Evolutionary conservation across 2,113 vertebrate species (phyloP).

Genomic region (Rostratula benghalensis): DNA sequence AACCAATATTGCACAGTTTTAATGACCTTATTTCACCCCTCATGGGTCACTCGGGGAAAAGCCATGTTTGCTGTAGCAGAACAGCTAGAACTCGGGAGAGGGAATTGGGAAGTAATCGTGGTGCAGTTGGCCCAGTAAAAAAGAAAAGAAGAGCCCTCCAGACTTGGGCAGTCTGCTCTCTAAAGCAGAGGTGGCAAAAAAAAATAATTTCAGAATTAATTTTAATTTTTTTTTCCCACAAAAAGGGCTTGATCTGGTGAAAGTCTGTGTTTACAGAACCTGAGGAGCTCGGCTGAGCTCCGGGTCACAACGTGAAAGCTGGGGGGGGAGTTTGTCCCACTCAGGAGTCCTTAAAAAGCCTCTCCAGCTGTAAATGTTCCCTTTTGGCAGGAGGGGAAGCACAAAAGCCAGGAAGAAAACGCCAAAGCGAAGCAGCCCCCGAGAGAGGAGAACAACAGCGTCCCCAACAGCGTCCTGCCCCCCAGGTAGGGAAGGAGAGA

Average conservation of each 20-base stretch:
- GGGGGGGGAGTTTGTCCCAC: background rate
- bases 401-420: conserved; percentile 71
- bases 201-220: background rate
- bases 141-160: background rate
- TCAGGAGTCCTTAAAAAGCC: background rate
- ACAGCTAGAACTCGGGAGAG: background rate
- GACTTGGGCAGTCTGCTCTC: no score
- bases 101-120: no score
- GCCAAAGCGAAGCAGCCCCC: conserved; percentile 19
- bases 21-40: background rate
- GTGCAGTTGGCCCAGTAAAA: background rate
- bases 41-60: background rate
- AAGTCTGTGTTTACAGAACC: no score
- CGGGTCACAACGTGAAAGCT: rapidly evolving
- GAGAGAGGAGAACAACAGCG: conserved; percentile 62
- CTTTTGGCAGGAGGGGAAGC: conserved; percentile 72
- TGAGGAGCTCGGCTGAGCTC: rapidly evolving
- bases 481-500: conserved; percentile 23
- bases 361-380: background rate
- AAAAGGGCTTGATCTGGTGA: background rate
- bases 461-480: conserved; percentile 1
- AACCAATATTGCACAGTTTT: background rate
- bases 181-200: background rate
- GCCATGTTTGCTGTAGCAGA: background rate
- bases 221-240: background rate